Conservation (phyloP, 2,797 vertebrate species). For the Pseudomugil gertrudae region DNA sequence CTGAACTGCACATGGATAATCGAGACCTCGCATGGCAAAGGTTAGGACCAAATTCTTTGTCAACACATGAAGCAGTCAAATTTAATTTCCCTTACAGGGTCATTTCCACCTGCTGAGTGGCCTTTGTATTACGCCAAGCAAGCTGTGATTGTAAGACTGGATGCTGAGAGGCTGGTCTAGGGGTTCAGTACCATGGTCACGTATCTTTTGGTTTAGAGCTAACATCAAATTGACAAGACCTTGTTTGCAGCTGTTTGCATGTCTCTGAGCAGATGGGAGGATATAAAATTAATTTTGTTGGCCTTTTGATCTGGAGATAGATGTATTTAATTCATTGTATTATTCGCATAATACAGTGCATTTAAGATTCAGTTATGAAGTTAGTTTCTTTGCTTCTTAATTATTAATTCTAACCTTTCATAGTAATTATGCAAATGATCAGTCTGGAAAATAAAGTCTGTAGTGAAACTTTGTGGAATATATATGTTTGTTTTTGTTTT, state of each 20-base stretch:
- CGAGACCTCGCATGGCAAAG: conserved; percentile 97
- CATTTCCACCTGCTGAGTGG: conserved; percentile 49
- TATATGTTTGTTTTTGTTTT: background rate
- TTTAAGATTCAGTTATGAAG: background rate
- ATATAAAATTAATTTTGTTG: conserved; percentile 11
- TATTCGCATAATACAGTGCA: conserved; percentile 6
- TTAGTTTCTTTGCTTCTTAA: background rate
- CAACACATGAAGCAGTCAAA: conserved; percentile 64
- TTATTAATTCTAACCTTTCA: background rate
- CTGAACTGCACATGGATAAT: conserved; percentile 98
- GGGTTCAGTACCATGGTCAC: conserved; percentile 45
- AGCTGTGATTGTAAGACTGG: conserved; percentile 49
- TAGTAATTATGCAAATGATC: background rate
- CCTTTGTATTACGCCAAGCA: conserved; percentile 61
- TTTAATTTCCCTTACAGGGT: conserved; percentile 64
- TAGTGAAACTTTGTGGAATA: background rate
- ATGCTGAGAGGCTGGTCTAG: conserved; percentile 58
- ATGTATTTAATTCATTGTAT: conserved; percentile 1
- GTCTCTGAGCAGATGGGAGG: conserved; percentile 31
- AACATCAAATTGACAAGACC: conserved; percentile 43
- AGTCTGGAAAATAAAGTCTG: accelerated
- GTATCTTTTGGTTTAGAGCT: conserved; percentile 49
- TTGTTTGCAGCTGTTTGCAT: conserved; percentile 44
- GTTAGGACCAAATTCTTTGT: conserved; percentile 77
- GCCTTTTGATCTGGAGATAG: conserved; percentile 18